These are phyloP conservation scores for Oreochromis aureus DNA, from an alignment of 2,113 vertebrate species.

Conservation along the genomic window DNA sequence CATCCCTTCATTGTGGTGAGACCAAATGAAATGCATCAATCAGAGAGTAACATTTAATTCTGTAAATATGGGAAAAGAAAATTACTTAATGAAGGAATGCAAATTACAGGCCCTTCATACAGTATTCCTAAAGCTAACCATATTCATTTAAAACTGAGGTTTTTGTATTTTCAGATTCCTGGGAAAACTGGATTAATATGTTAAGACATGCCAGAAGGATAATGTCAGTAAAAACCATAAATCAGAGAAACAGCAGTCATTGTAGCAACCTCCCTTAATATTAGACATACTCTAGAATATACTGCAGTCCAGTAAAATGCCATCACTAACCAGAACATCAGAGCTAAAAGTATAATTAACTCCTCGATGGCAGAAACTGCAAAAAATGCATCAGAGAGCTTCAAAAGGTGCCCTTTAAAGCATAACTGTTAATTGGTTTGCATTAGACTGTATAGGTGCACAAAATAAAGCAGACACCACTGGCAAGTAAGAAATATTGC, in stretches of 20 bases:
- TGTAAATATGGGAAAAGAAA: neutral
- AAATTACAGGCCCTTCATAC: neutral
- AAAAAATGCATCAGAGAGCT: neutral
- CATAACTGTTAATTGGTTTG: neutral
- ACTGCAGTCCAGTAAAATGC: neutral
- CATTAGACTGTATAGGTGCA: neutral
- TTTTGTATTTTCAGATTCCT: neutral
- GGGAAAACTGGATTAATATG: neutral
- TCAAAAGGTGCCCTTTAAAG: neutral
- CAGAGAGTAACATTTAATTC: neutral
- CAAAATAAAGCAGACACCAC: neutral
- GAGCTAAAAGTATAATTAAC: neutral
- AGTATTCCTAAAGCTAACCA: neutral
- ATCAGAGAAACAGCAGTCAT: neutral
- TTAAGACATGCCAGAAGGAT: neutral
- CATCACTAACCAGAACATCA: neutral
- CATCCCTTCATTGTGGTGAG: slow-evolving; percentile 21
- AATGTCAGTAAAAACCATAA: neutral
- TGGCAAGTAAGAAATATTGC: neutral
- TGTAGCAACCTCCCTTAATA: neutral
- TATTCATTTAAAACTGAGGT: neutral
- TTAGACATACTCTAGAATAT: neutral
- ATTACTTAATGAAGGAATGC: neutral
- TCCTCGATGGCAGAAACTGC: neutral
- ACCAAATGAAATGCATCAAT: neutral